Evolutionary conservation across 2,888 invertebrate genomes (phyloP).

Genomic region (Dermolepida albohirtum): DNA sequence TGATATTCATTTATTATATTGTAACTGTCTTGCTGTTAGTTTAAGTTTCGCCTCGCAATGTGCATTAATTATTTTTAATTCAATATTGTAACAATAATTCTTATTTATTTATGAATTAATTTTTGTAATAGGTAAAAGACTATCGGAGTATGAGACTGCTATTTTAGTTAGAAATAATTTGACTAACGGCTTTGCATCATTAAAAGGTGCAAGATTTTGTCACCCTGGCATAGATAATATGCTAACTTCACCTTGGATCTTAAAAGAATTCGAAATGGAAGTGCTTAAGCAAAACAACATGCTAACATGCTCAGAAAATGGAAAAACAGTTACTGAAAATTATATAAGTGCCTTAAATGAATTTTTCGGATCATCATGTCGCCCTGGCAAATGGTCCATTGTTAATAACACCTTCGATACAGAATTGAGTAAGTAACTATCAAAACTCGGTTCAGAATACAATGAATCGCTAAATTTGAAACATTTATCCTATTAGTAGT

Average conservation of each 20-base stretch:
- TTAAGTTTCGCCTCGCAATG: background rate
- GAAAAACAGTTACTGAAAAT: constrained; percentile 68
- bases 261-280: constrained; percentile 70
- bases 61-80: too few relatives aligned
- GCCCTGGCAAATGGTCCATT: constrained; percentile 77
- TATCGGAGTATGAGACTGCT: constrained; percentile 69
- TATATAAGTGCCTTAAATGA: constrained; percentile 71
- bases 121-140: constrained; percentile 15
- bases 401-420: constrained; percentile 67
- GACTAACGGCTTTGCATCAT: constrained; percentile 64
- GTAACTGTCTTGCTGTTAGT: background rate
- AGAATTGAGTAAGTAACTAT: constrained; percentile 69
- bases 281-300: constrained; percentile 52
- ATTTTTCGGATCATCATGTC: constrained; percentile 78
- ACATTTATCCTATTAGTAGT: too few relatives aligned
- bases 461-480: too few relatives aligned
- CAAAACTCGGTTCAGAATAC: background rate
- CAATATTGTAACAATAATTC: too few relatives aligned
- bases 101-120: too few relatives aligned
- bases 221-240: constrained; percentile 74
- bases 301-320: constrained; percentile 46
- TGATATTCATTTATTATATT: too few relatives aligned
- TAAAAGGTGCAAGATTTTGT: constrained; percentile 71
- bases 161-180: constrained; percentile 69
- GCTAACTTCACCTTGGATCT: constrained; percentile 71